phyloP scores from a whole-genome alignment of 2,888 invertebrate species.

The Tortrix viridana region DNA sequence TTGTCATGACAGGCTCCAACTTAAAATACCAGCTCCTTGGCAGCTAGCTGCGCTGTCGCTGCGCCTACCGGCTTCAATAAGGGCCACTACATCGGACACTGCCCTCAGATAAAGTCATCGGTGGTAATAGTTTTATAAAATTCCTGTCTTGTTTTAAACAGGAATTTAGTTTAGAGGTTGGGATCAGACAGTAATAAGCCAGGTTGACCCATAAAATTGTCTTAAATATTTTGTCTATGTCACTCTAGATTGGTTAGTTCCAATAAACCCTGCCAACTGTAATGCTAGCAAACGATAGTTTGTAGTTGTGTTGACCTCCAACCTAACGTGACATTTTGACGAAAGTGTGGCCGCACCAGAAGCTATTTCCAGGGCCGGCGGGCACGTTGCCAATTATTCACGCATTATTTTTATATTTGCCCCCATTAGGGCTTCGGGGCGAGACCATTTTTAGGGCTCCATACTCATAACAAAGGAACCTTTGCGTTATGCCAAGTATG shows the following conservation, averaged over 20 bases:
- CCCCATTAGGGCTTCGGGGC: not conserved
- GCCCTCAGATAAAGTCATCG: conserved; percentile 87
- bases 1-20: conserved; percentile 57
- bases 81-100: conserved; percentile 94
- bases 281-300: too few species aligned
- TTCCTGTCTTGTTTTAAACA: too few species aligned
- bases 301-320: too few species aligned
- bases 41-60: conserved; percentile 86
- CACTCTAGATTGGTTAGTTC: too few species aligned
- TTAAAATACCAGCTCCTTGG: conserved; percentile 70
- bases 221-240: too few species aligned
- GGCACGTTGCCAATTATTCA: conserved; percentile 18
- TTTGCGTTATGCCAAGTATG: too few species aligned
- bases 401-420: conserved; percentile 16
- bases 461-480: too few species aligned
- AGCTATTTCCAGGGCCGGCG: conserved; percentile 6
- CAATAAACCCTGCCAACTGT: too few species aligned
- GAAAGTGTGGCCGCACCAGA: conserved; percentile 4
- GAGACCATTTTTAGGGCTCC: not conserved
- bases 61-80: conserved; percentile 92
- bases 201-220: too few species aligned
- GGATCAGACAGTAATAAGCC: too few species aligned
- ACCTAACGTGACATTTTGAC: conserved; percentile 5
- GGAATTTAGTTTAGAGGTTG: too few species aligned
- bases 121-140: too few species aligned